phyloP scores from a whole-genome alignment of 2,888 invertebrate species.

The Calliphora vomitoria region DNA sequence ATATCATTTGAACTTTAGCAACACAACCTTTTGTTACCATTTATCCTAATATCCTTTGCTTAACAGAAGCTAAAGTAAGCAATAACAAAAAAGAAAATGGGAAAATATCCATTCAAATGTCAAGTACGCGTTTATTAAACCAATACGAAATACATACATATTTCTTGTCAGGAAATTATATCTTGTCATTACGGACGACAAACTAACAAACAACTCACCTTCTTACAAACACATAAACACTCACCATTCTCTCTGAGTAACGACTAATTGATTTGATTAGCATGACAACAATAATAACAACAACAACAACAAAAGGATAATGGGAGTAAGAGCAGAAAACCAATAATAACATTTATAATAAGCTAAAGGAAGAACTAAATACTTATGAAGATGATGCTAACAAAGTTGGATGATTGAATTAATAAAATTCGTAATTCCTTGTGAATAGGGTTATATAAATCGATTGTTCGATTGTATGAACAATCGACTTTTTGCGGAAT shows the following conservation, averaged over 20 bases:
- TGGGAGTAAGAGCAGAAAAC: not conserved
- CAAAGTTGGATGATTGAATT: not conserved
- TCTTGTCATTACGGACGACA: conserved; percentile 6
- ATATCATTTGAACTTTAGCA: too few relatives aligned
- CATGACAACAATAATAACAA: not conserved
- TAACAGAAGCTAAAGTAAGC: not conserved
- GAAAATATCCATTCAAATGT: not conserved
- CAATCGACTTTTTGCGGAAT: too few relatives aligned
- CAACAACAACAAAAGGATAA: conserved; percentile 1
- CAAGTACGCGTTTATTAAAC: not conserved
- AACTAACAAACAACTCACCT: not conserved
- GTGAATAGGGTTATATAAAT: too few relatives aligned
- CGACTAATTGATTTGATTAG: conserved; percentile 57
- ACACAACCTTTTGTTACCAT: too few relatives aligned
- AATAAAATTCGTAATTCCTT: not conserved
- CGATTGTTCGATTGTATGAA: too few relatives aligned
- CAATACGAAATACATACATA: conserved; percentile 22
- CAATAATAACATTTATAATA: not conserved
- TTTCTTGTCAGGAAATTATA: conserved; percentile 16
- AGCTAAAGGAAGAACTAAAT: not conserved
- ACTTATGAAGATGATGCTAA: not conserved
- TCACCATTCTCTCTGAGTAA: not conserved
- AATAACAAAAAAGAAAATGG: not conserved
- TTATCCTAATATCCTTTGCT: too few relatives aligned
- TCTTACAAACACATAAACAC: not conserved